Evolutionary conservation across 2,797 vertebrate genomes (phyloP).

Genomic region (Telmatherina bonti): DNA sequence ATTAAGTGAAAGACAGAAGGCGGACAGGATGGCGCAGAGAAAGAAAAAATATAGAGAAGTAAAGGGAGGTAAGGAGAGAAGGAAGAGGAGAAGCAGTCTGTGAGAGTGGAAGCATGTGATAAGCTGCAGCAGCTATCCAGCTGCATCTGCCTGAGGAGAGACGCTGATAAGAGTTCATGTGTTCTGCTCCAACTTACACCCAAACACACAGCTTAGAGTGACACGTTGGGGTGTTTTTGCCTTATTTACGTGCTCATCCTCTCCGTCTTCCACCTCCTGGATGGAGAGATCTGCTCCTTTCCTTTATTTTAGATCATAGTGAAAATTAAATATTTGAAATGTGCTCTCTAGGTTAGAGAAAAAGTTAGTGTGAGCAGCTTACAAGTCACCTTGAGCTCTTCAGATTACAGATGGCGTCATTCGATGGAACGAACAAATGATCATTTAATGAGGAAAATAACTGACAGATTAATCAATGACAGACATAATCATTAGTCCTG

Average conservation of each 20-base stretch:
- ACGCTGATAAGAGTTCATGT: slow-evolving; percentile 55
- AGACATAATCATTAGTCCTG: not conserved
- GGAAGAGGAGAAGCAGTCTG: slow-evolving; percentile 3
- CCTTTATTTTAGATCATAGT: not conserved
- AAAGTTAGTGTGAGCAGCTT: not conserved
- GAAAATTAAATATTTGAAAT: not conserved
- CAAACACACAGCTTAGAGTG: slow-evolving; percentile 21
- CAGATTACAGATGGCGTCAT: not conserved
- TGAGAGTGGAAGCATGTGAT: slow-evolving; percentile 49
- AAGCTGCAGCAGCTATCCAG: slow-evolving; percentile 54
- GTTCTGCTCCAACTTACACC: slow-evolving; percentile 45
- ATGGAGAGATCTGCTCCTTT: not conserved
- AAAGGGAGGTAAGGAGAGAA: not conserved
- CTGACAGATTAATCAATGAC: slow-evolving; percentile 1
- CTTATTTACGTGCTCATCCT: not conserved
- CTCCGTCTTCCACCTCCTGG: not conserved
- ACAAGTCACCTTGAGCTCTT: slow-evolving; percentile 4
- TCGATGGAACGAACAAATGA: not conserved
- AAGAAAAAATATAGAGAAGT: not conserved
- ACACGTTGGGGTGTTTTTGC: slow-evolving; percentile 5
- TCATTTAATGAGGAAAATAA: slow-evolving; percentile 6
- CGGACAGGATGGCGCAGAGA: too few relatives aligned
- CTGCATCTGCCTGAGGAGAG: slow-evolving; percentile 48
- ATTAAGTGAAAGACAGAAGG: not conserved
- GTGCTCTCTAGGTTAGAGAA: not conserved